Base-by-base conservation (phyloP, 2,113 vertebrate genomes). In the Gadus chalcogrammus region DNA sequence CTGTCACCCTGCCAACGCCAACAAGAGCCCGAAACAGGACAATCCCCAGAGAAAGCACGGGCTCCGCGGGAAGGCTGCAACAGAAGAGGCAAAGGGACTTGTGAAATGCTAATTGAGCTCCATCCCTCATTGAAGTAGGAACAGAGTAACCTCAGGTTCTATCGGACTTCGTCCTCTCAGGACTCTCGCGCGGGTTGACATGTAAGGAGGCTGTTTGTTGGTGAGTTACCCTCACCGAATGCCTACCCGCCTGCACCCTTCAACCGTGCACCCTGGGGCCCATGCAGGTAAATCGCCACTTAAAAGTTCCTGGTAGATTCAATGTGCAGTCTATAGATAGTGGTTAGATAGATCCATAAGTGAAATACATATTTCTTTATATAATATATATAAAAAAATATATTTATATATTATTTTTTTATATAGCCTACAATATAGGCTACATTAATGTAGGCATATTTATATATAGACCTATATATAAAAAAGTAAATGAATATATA, bases 1-100 rank as follows among this genome's bases (percentile, higher is more conserved):
- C 97, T 98, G 96, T 99, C 97, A 98, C 97, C 97, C 95, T 98
- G 97, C 97, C 97, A 98, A 99, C 97, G 94, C 94, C 91, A 90
- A 94, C 94, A 89, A 95, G 92, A 93, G 93, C 91, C 92, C 94
- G 92, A 97, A 95, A 94, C 95, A 95, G 97, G 96, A 97, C 91
- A 91, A 94, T 95, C 93, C 89, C 90, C 72, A 90, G 93, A 94
- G 93, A 90, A 92, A 94, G 93, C 91, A 90, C 88, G 90, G 90
- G 90, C 93, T 88, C 94, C 81, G 90, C 94, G 87, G 95, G 94
- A 95, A 95, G 93, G 92, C 91, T 91, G 91, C 83, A 85, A 84
- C 83, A 91, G 93, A 91, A 92, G 92, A 91, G 93, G 91, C 88
- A 91, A 91, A 92, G 92, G 93, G 90, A 91, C 94, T 93, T 95